Base-by-base conservation (phyloP, 2,888 invertebrate species). In the Trichacis sp. region DNA sequence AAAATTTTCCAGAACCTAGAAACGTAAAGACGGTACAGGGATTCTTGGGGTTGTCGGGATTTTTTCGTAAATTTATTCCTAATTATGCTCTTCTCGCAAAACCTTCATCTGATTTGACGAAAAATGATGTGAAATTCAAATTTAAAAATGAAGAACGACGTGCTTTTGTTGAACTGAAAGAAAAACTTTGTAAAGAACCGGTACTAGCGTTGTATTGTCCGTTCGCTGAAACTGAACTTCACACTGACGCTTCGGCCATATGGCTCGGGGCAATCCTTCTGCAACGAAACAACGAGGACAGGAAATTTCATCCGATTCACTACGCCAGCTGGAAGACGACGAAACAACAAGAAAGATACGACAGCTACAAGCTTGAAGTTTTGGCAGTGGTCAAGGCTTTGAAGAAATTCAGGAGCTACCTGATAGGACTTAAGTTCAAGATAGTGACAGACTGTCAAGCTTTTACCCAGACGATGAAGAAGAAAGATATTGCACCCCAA, bases 31-130 rank as follows among this genome's bases (percentile, higher is more conserved):
- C 66, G 17, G 36, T 71, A 0, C 70, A 71, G 47, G 53, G 58
- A 20, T 72, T 72, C 55, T 50, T 71, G 33, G 70, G 68, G 2
- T 38, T 69, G 9, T 54, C 64, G 5, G 71, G 71, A 6, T 69
- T 67, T 51, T 69, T 71, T 18, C 42, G 61, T 0, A 70, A 70
- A 56, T 71, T 71, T 38, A 60, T 71, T 3, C 58, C 61, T 8
- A 50, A 47, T 11, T 72, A 64, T 36, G 33, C 43, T 1, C 17
- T n/a, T n/a, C 38, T 30, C 14, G 57, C 50, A 2, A 29, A 50
- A 38, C 57, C 57, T 11, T 17, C 50, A 24, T 50, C 57, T 1
- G 45, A 57, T 38, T 36, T 56, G 11, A 46, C 46, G n/a, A 54
- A 14, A 30, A 11, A 24, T 1, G 19, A 1, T 14, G 17, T 43